Conservation (phyloP, 2,797 vertebrate genomes). For the Somateria mollissima region DNA sequence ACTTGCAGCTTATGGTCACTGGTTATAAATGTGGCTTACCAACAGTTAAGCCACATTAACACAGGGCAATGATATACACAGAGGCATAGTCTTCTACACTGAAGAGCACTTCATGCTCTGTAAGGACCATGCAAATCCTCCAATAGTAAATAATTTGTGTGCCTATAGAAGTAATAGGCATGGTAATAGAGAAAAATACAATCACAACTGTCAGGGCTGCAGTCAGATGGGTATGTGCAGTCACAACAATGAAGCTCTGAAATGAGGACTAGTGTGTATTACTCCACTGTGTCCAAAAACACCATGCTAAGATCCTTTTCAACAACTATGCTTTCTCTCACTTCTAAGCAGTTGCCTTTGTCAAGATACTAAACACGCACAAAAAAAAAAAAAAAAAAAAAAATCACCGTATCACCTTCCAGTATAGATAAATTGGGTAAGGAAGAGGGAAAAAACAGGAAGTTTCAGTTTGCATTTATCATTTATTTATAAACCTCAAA, state of each 20-base stretch:
- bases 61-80: not conserved
- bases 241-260: not conserved
- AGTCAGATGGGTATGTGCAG: not conserved
- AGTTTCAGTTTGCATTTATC: not conserved
- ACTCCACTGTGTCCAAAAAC: not conserved
- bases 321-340: not conserved
- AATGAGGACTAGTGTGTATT: not conserved
- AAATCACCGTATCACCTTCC: not conserved
- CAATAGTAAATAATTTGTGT: not conserved
- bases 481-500: constrained; percentile 11
- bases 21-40: not conserved
- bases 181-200: not conserved
- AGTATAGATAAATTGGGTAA: not conserved
- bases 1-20: not conserved
- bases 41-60: not conserved
- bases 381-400: not conserved
- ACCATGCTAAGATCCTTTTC: not conserved
- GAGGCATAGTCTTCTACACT: not conserved
- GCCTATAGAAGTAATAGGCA: not conserved
- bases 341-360: not conserved
- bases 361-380: not conserved
- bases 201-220: not conserved
- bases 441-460: not conserved
- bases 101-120: not conserved
- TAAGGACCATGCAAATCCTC: not conserved